Percentiles rank a stretch among this genome's conserved stretches.
Evolutionary conservation across 2,113 vertebrate species (phyloP).

Genomic region (Erythrocebus patas): DNA sequence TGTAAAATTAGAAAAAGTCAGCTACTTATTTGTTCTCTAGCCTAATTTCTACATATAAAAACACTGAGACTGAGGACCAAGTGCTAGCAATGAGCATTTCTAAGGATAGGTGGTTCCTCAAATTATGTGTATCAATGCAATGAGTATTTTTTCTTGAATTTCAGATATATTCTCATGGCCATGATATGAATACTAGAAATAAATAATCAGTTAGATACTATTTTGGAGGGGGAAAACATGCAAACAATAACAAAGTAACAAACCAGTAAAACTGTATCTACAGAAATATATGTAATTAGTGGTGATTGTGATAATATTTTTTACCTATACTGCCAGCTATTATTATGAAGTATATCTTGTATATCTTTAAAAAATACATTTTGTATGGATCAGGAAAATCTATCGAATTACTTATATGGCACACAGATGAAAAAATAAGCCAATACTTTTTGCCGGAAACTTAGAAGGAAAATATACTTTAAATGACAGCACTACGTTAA

Average conservation of each 20-base stretch:
- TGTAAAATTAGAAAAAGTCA: not conserved
- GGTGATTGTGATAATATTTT: not conserved
- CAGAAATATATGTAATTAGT: not conserved
- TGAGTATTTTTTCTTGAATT: not conserved
- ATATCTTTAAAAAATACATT: not conserved
- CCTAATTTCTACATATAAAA: not conserved
- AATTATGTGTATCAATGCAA: not conserved
- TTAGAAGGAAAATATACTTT: not conserved
- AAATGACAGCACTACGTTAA: not conserved
- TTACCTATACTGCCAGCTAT: not conserved
- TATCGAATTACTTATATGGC: not conserved
- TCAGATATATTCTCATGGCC: not conserved
- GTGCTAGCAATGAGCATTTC: not conserved
- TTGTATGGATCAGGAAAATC: not conserved
- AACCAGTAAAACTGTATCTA: not conserved
- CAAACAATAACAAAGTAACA: not conserved
- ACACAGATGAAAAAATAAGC: not conserved
- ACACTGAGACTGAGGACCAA: not conserved
- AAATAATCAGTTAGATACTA: not conserved
- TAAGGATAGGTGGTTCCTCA: not conserved
- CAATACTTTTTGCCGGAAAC: not conserved
- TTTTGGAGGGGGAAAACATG: not conserved
- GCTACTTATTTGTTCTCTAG: not conserved
- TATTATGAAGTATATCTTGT: not conserved
- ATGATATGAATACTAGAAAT: not conserved